These are phyloP conservation scores for Heliconius congener DNA, from an alignment of 1,140 invertebrate genomes.

Conservation along the genomic window DNA sequence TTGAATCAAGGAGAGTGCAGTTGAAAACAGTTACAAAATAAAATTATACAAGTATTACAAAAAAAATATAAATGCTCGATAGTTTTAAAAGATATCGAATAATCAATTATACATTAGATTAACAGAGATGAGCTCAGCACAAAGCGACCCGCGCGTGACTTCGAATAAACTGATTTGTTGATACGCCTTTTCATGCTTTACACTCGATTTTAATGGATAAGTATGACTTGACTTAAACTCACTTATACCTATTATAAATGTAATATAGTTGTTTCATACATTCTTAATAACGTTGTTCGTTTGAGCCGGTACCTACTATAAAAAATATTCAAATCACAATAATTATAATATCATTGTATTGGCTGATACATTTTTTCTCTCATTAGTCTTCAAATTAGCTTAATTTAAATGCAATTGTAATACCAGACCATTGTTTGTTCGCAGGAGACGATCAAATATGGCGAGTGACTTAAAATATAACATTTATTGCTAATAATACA, in stretches of 20 bases:
- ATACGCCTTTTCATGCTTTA: conserved; percentile 25
- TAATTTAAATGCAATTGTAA: conserved; percentile 20
- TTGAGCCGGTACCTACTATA: not conserved
- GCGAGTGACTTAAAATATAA: conserved; percentile 17
- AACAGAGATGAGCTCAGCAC: conserved; percentile 33
- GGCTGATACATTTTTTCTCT: conserved; percentile 9
- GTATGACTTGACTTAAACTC: conserved; percentile 20
- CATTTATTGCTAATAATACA: conserved; percentile 27
- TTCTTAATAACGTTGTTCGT: conserved; percentile 8
- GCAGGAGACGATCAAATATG: conserved; percentile 2
- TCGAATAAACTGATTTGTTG: conserved; percentile 52
- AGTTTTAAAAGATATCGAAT: conserved; percentile 2
- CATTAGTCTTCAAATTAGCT: conserved; percentile 5
- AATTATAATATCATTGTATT: conserved; percentile 2
- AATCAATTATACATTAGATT: conserved; percentile 11
- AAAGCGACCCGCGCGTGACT: conserved; percentile 57
- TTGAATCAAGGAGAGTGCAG: not conserved
- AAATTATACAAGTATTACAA: not conserved
- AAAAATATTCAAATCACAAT: conserved; percentile 12
- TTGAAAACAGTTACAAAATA: conserved; percentile 1
- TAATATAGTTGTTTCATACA: conserved; percentile 3
- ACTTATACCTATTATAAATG: not conserved
- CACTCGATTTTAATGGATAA: conserved; percentile 20
- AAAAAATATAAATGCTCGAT: not conserved
- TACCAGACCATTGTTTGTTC: conserved; percentile 17